These are phyloP conservation scores for Heteromyza rotundicornis DNA, from an alignment of 2,888 invertebrate species.

Conservation along the genomic window DNA sequence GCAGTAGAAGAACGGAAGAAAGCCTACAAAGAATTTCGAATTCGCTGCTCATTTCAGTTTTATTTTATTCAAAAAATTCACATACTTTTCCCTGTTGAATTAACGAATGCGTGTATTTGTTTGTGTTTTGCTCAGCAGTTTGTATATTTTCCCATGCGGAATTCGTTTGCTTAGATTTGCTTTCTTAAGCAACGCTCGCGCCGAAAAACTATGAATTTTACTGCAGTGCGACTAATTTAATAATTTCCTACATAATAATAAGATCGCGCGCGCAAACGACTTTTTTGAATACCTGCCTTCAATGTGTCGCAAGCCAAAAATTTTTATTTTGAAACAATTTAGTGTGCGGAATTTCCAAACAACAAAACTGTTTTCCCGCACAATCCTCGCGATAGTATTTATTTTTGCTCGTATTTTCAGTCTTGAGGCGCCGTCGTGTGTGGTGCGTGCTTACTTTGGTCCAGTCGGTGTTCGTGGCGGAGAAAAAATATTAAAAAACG, in stretches of 20 bases:
- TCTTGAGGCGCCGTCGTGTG: not conserved
- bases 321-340: not conserved
- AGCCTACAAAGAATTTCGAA: slow-evolving; percentile 5
- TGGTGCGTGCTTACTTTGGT: not conserved
- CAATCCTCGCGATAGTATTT: too few species aligned
- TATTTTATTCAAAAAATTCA: not conserved
- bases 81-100: not conserved
- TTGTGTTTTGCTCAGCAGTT: not conserved
- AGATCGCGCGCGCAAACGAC: slow-evolving; percentile 10
- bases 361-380: not conserved
- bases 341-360: not conserved
- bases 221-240: slow-evolving; percentile 9
- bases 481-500: too few species aligned
- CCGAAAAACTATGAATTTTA: not conserved
- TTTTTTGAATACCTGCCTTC: not conserved
- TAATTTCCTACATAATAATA: slow-evolving; percentile 7
- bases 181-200: slow-evolving; percentile 5
- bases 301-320: not conserved
- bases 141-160: not conserved
- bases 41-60: slow-evolving; percentile 1
- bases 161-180: slow-evolving; percentile 4
- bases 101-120: not conserved
- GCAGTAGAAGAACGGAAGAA: not conserved
- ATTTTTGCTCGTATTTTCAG: not conserved
- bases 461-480: not conserved